Evolutionary conservation across 2,888 invertebrate species (phyloP).

Genomic region (Eupeodes latifasciatus): DNA sequence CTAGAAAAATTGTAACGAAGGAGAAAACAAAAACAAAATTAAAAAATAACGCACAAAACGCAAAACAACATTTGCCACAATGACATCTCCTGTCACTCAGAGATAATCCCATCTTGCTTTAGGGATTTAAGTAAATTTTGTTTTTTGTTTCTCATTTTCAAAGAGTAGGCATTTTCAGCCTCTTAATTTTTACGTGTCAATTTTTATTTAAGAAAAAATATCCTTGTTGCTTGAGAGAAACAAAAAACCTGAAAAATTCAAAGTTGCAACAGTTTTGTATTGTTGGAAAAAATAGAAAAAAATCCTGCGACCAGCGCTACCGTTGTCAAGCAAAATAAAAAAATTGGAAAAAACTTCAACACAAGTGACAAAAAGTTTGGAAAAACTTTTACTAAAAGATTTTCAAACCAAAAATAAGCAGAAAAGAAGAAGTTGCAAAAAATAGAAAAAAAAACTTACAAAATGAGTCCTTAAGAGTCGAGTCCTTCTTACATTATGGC

Average conservation of each 20-base stretch:
- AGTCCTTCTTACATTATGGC: background rate
- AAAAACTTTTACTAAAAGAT: slow-evolving; percentile 49
- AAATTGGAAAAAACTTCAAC: background rate
- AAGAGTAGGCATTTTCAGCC: slow-evolving; percentile 27
- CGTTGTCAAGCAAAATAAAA: slow-evolving; percentile 13
- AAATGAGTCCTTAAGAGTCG: background rate
- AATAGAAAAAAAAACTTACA: background rate
- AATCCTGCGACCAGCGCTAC: slow-evolving; percentile 16
- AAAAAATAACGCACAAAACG: slow-evolving; percentile 10
- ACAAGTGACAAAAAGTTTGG: slow-evolving; percentile 48
- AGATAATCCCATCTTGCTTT: slow-evolving; percentile 59
- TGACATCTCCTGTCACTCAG: slow-evolving; percentile 67
- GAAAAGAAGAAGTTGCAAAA: background rate
- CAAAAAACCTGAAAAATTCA: slow-evolving; percentile 38
- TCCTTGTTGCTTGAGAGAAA: background rate
- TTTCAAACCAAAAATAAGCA: slow-evolving; percentile 33
- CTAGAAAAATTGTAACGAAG: background rate
- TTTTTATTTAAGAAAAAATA: slow-evolving; percentile 14
- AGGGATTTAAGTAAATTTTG: slow-evolving; percentile 33
- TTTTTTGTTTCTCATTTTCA: background rate
- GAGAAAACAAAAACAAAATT: background rate
- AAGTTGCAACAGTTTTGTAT: slow-evolving; percentile 68
- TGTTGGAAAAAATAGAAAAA: slow-evolving; percentile 22
- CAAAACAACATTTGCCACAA: slow-evolving; percentile 43
- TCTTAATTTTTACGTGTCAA: slow-evolving; percentile 50